phyloP scores from a whole-genome alignment of 2,113 vertebrate species.

The Gopherus evgoodei region DNA sequence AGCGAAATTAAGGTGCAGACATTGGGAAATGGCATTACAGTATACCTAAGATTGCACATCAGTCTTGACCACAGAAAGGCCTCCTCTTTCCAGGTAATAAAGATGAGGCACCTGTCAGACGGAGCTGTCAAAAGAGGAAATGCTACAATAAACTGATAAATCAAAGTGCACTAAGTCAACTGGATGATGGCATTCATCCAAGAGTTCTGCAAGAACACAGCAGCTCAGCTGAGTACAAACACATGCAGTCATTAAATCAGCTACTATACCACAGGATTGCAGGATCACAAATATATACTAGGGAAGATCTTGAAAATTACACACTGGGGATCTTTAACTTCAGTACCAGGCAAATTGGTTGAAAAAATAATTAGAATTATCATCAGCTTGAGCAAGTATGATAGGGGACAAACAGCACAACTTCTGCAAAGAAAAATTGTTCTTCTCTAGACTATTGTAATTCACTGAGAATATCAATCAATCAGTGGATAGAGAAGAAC shows the following conservation, averaged over 20 bases:
- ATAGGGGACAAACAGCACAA: not conserved
- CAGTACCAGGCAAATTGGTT: slow-evolving; percentile 23
- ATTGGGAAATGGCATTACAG: not conserved
- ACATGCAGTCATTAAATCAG: slow-evolving; percentile 49
- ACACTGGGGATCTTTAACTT: not conserved
- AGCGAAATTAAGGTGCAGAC: not conserved
- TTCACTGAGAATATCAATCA: not conserved
- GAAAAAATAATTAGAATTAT: not conserved
- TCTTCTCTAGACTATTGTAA: not conserved
- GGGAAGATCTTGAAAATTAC: not conserved
- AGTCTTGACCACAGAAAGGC: not conserved
- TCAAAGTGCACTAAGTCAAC: slow-evolving; percentile 67
- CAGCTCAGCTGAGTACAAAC: slow-evolving; percentile 42
- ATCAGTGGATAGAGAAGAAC: not conserved
- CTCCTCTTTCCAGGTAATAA: slow-evolving; percentile 56
- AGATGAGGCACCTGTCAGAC: slow-evolving; percentile 26
- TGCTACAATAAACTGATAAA: slow-evolving; percentile 71
- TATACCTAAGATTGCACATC: not conserved
- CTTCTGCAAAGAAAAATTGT: not conserved
- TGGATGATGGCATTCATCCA: slow-evolving; percentile 65
- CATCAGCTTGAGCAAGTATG: not conserved
- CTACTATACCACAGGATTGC: not conserved
- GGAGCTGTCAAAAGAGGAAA: slow-evolving; percentile 66
- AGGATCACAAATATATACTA: slow-evolving; percentile 5
- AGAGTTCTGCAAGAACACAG: slow-evolving; percentile 57